phyloP scores from a whole-genome alignment of 1,140 invertebrate species.

The Vollenhovia emeryi region DNA sequence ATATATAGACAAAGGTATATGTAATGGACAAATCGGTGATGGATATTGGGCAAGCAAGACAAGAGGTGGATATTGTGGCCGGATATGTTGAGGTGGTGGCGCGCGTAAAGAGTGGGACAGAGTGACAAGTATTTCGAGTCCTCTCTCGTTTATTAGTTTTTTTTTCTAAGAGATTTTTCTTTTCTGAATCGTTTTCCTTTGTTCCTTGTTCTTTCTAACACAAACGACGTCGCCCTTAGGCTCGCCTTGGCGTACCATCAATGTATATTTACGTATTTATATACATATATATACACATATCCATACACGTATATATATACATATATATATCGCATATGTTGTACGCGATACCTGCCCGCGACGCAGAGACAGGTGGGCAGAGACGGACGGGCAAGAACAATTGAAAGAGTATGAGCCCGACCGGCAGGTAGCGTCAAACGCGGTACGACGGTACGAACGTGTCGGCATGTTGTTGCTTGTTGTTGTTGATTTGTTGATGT shows the following conservation, averaged over 20 bases:
- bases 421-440: slow-evolving; percentile 18
- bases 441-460: slow-evolving; percentile 40
- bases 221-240: slow-evolving; percentile 21
- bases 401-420: slow-evolving; percentile 20
- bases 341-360: slow-evolving; percentile 45
- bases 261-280: background rate
- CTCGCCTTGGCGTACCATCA: slow-evolving; percentile 18
- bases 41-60: slow-evolving; percentile 62
- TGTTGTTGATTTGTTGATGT: slow-evolving; percentile 72
- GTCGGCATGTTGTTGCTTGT: slow-evolving; percentile 66
- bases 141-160: slow-evolving; percentile 41
- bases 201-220: slow-evolving; percentile 26
- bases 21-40: slow-evolving; percentile 65
- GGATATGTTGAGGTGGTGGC: slow-evolving; percentile 40
- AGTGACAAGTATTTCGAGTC: slow-evolving; percentile 50
- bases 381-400: slow-evolving; percentile 42
- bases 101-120: slow-evolving; percentile 46
- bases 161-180: background rate
- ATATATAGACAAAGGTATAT: slow-evolving; percentile 60
- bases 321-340: slow-evolving; percentile 48
- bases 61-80: slow-evolving; percentile 52
- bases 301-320: slow-evolving; percentile 3
- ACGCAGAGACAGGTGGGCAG: slow-evolving; percentile 65
- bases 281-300: slow-evolving; percentile 45
- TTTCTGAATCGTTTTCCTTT: slow-evolving; percentile 26